Base-by-base conservation (phyloP, 2,888 invertebrate genomes). In the Cordilura impudica region DNA sequence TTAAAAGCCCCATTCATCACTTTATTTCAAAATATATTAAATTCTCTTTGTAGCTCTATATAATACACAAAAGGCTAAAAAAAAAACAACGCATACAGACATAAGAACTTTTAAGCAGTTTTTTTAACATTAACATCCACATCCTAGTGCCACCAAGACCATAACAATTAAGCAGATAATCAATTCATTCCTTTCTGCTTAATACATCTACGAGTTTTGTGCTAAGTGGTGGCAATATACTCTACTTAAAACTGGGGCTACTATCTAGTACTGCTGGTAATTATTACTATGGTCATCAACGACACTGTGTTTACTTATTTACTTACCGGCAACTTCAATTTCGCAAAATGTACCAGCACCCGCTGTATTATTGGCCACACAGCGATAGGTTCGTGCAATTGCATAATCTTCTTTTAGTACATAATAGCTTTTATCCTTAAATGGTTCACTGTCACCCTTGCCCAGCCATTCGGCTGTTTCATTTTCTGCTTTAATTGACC, bases 401-500 rank as follows among this genome's bases (percentile, higher is more conserved):
- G 86, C 87, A 84, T 89, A 89, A 84, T 92, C 93, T 84, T 93
- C 93, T 84, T 93, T 93, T 78, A 94, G 90, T 29, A 92, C 90
- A 78, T 97, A 92, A 88, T 92, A 91, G 84, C 92, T 92, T 81
- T 84, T 86, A 81, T 88, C 85, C 81, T 81, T 84, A 72, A 80
- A 83, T 58, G 83, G 80, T 76, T 83, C 83, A 76, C 83, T 84
- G 78, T 87, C 85, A 66, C 88, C 88, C 73, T 77, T 85, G 81
- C 93, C 93, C 82, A 90, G 86, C 83, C 91, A 90, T 83, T 93
- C 93, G 76, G 94, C 90, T 10, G 94, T 94, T 89, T 96, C 95
- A 89, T 97, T 96, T 86, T 94, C 94, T 84, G 94, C 95, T 89
- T 95, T 95, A 79, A 96, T 92, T 85, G 93, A 94, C 97, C 97